Evolutionary conservation across 2,888 invertebrate genomes (phyloP).

Genomic region (Shargacucullia verbasci): DNA sequence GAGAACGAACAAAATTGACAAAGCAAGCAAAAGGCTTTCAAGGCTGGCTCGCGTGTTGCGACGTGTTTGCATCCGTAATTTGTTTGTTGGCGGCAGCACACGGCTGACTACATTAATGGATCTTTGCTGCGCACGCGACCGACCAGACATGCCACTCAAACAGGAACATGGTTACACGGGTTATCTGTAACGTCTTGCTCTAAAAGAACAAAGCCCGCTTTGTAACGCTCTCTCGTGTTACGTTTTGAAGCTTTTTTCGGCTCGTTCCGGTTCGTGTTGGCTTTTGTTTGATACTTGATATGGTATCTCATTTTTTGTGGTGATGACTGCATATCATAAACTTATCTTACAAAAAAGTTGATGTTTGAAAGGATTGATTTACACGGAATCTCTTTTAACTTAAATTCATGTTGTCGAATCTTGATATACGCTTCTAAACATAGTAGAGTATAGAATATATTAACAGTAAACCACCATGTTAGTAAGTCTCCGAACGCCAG

Average conservation of each 20-base stretch:
- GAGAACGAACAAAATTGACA: constrained; percentile 77
- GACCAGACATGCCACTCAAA: constrained; percentile 70
- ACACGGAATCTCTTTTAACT: too few species aligned
- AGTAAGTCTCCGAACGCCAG: constrained; percentile 42
- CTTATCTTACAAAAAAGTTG: too few species aligned
- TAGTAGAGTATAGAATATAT: constrained; percentile 25
- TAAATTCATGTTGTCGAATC: neutral
- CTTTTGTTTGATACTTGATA: constrained; percentile 38
- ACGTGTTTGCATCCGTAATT: constrained; percentile 89
- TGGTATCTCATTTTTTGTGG: constrained; percentile 24
- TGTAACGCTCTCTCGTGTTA: constrained; percentile 46
- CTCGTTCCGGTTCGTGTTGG: constrained; percentile 13
- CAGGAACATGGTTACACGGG: constrained; percentile 38
- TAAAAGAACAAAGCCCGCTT: constrained; percentile 58
- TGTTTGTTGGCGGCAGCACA: constrained; percentile 87
- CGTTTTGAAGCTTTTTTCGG: constrained; percentile 28
- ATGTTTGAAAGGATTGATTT: too few species aligned
- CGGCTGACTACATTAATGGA: constrained; percentile 86
- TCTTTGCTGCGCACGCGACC: constrained; percentile 81
- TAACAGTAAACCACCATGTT: constrained; percentile 35
- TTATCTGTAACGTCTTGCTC: constrained; percentile 64
- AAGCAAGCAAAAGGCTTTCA: constrained; percentile 87
- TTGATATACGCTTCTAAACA: constrained; percentile 8
- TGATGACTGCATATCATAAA: constrained; percentile 18
- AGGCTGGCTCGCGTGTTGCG: constrained; percentile 83